These are phyloP conservation scores for Charina bottae DNA, from an alignment of 2,113 vertebrate species.

Conservation along the genomic window DNA sequence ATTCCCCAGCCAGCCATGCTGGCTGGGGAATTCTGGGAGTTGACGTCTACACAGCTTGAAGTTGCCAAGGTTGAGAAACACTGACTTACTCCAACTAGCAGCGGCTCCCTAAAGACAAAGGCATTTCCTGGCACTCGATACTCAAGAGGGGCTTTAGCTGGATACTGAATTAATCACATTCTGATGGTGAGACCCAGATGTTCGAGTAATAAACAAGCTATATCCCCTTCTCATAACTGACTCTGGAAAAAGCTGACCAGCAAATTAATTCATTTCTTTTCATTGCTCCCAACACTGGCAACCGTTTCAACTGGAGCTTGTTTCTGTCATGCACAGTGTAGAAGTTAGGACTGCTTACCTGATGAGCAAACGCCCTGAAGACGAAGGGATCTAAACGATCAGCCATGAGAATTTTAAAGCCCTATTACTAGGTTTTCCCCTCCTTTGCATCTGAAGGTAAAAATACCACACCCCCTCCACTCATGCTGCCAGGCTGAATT, in stretches of 20 bases:
- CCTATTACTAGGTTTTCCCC: not conserved
- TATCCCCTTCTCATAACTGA: not conserved
- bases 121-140: not conserved
- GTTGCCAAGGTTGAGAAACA: no score
- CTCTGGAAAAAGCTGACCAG: not conserved
- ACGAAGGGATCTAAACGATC: not conserved
- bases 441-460: not conserved
- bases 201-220: not conserved
- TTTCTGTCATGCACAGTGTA: not conserved
- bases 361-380: not conserved
- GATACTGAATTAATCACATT: not conserved
- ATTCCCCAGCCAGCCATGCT: no score
- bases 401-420: not conserved
- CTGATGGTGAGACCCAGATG: not conserved
- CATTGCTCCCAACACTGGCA: not conserved
- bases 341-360: constrained; percentile 8
- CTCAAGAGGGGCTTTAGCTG: not conserved
- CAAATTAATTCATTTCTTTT: not conserved
- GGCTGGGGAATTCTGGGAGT: no score
- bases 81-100: not conserved
- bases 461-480: not conserved
- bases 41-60: no score
- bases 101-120: not conserved
- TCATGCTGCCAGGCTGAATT: not conserved
- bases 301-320: not conserved